Conservation (phyloP, 2,888 invertebrate species). For the Drosophila atroscutellata region DNA sequence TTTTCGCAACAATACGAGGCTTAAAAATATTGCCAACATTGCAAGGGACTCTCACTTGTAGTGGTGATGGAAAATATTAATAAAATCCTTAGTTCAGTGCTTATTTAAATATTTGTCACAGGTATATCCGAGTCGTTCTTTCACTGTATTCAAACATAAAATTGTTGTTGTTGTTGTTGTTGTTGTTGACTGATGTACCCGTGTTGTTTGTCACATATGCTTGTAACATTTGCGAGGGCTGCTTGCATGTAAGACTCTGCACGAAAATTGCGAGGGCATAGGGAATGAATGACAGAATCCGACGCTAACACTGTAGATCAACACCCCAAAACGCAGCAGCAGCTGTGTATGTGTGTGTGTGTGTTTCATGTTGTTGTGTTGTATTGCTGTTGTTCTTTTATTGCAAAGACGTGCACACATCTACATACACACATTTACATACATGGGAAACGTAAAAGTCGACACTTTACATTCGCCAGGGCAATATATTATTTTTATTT, state of each 20-base stretch:
- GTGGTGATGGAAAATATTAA: too few relatives aligned
- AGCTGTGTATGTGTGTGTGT: constrained; percentile 7
- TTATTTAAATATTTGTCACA: not conserved
- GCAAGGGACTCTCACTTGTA: not conserved
- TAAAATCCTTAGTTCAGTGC: not conserved
- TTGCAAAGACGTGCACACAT: constrained; percentile 68
- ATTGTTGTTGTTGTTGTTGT: not conserved
- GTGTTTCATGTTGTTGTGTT: constrained; percentile 16
- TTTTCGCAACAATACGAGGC: not conserved
- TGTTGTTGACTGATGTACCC: constrained; percentile 9
- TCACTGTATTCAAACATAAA: not conserved
- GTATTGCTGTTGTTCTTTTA: constrained; percentile 56
- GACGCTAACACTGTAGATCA: constrained; percentile 54
- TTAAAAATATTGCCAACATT: not conserved
- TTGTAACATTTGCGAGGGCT: constrained; percentile 41
- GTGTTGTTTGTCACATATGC: constrained; percentile 49
- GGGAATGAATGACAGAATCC: constrained; percentile 14
- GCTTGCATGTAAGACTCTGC: constrained; percentile 30
- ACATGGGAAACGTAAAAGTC: constrained; percentile 69
- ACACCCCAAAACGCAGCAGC: constrained; percentile 48
- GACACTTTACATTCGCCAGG: constrained; percentile 75
- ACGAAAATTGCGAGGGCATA: not conserved
- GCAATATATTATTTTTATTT: constrained; percentile 75
- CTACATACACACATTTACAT: constrained; percentile 37
- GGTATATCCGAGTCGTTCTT: constrained; percentile 5